phyloP scores from a whole-genome alignment of 2,888 invertebrate genomes.

The Acanthosepion lycidas region DNA sequence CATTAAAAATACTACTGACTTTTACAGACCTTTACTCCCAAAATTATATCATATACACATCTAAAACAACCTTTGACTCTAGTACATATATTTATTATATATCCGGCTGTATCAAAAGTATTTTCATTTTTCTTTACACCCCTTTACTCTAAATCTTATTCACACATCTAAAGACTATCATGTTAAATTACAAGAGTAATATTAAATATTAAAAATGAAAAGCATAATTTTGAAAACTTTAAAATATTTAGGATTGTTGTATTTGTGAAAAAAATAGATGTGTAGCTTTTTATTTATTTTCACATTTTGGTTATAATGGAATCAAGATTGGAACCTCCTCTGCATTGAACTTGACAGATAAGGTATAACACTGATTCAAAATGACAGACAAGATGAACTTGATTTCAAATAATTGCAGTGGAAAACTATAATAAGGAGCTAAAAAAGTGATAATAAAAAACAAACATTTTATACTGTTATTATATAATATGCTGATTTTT shows the following conservation, averaged over 20 bases:
- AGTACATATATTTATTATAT: too few species aligned
- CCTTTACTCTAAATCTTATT: too few species aligned
- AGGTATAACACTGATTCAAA: neutral
- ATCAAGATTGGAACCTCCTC: neutral
- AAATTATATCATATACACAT: too few species aligned
- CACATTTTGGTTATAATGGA: neutral
- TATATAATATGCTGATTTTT: too few species aligned
- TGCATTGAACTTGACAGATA: neutral
- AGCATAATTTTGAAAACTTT: neutral
- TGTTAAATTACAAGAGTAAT: neutral
- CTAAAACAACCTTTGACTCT: too few species aligned
- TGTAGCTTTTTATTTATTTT: neutral
- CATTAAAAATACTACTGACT: too few species aligned
- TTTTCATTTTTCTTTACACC: too few species aligned
- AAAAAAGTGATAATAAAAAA: neutral
- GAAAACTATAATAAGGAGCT: neutral
- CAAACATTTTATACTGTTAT: neutral
- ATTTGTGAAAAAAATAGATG: neutral
- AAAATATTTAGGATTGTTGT: neutral
- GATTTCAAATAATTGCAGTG: neutral
- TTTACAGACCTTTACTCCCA: too few species aligned
- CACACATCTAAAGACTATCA: neutral
- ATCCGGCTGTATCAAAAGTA: too few species aligned
- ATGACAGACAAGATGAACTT: neutral
- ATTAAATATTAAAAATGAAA: neutral